Percentiles rank a stretch among this genome's conserved stretches.
Evolutionary conservation across 2,797 vertebrate species (phyloP).

Genomic region (Notoglanidium macrostoma): DNA sequence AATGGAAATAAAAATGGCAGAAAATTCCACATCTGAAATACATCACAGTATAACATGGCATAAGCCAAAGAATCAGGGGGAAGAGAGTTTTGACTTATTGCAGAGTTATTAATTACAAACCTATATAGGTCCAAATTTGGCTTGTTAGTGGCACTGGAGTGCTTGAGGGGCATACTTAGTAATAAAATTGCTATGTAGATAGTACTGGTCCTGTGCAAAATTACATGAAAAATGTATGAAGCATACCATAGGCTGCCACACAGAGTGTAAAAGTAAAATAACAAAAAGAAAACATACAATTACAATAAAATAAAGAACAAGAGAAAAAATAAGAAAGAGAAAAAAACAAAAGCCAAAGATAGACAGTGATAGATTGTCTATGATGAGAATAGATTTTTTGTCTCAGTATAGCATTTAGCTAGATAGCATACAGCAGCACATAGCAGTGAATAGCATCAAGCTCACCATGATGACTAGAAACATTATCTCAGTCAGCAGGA

Average conservation of each 20-base stretch:
- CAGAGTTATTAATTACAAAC: neutral
- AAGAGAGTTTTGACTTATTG: neutral
- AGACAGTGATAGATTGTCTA: neutral
- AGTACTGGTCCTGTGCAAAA: neutral
- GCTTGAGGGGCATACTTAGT: neutral
- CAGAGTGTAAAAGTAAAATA: neutral
- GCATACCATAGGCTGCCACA: neutral
- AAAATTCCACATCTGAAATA: neutral
- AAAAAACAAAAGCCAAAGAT: neutral
- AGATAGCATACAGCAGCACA: neutral
- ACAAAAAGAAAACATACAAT: neutral
- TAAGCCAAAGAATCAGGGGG: neutral
- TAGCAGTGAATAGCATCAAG: neutral
- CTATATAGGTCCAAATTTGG: neutral
- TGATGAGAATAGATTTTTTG: neutral
- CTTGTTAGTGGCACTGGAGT: neutral
- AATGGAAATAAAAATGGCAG: neutral
- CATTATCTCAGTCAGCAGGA: slow-evolving; percentile 16
- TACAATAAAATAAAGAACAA: neutral
- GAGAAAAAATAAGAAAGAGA: neutral
- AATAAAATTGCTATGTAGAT: neutral
- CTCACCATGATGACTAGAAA: slow-evolving; percentile 24
- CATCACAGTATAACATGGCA: neutral
- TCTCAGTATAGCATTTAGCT: neutral
- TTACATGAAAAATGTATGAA: neutral